Evolutionary conservation across 2,888 invertebrate genomes (phyloP), one percentile per base, ranked within the genome.

Genomic region (Meandrusa payeni): DNA sequence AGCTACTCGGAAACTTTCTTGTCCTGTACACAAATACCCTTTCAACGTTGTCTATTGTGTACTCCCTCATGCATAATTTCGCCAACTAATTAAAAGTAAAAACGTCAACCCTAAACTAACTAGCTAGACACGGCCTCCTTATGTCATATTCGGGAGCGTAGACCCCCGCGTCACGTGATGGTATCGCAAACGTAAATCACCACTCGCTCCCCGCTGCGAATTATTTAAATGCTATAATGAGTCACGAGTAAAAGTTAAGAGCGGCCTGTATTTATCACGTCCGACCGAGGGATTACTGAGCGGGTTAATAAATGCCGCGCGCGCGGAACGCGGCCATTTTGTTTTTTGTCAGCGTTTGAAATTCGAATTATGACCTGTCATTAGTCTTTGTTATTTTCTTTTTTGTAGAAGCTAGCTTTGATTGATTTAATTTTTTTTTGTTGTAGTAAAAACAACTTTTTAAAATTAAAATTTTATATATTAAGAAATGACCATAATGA

Each of bases 181-280:
- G 68, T 75, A 77, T 76, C 76, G 48, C 36, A 26, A 27, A 39
- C 50, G 76, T 82, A 82, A 82, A 81, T 82, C 82, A 81, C 60
- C 75, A 67, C 67, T 60, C 70, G 67, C 52, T 67, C 60, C 72
- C 69, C 55, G 62, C 62, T 69, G 69, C 76, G 79, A 86, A 83
- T 83, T 88, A 89, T 89, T 88, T 86, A 83, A 87, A 86, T 79
- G 72, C 80, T 77, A 79, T 89, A 88, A 89, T 88, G 82, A 67
- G 70, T 39, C 24, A 28, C 28, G 82, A 65, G 70, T 64, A 75
- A 78, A 75, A 72, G 75, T 75, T 73, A 68, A 69, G 69, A 70
- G 75, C 68, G 75, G 68, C 71, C 72, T 58, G 75, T 77, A 76
- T 77, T 85, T 82, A 81, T 82, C 79, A 79, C 74, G 59, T 67